phyloP scores from a whole-genome alignment of 2,888 invertebrate genomes.

The Mechanitis mazaeus region DNA sequence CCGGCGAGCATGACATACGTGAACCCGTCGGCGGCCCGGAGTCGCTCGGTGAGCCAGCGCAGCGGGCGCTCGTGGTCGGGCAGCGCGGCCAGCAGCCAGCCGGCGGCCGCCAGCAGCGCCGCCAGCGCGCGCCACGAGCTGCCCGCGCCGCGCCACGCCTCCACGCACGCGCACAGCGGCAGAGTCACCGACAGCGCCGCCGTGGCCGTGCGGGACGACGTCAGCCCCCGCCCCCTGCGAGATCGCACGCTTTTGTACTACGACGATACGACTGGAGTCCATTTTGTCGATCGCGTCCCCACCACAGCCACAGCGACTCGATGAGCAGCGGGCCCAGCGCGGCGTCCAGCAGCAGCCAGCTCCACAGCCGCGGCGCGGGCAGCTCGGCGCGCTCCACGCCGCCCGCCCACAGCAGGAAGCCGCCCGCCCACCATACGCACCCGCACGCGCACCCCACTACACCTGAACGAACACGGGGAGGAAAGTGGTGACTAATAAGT shows the following conservation, averaged over 20 bases:
- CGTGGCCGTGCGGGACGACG: slow-evolving; percentile 93
- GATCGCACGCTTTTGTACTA: slow-evolving; percentile 75
- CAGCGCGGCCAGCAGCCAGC: slow-evolving; percentile 63
- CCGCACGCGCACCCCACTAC: slow-evolving; percentile 95
- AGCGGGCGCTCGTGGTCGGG: slow-evolving; percentile 31
- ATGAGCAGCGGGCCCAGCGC: slow-evolving; percentile 93
- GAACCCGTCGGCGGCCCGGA: slow-evolving; percentile 49
- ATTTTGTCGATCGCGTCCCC: slow-evolving; percentile 40
- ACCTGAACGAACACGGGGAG: slow-evolving; percentile 72
- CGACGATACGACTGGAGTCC: too few relatives aligned
- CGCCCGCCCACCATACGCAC: slow-evolving; percentile 91
- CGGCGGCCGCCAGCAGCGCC: slow-evolving; percentile 41
- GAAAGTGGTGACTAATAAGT: too few relatives aligned
- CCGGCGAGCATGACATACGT: slow-evolving; percentile 41
- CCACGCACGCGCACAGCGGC: slow-evolving; percentile 92
- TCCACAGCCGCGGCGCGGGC: slow-evolving; percentile 88
- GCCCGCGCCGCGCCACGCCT: slow-evolving; percentile 56
- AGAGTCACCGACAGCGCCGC: slow-evolving; percentile 90
- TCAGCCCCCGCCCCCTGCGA: slow-evolving; percentile 93
- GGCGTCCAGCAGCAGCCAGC: slow-evolving; percentile 85
- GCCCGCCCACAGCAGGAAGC: slow-evolving; percentile 89
- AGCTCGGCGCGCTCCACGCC: slow-evolving; percentile 90
- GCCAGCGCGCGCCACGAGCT: slow-evolving; percentile 33
- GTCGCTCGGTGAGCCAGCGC: slow-evolving; percentile 40
- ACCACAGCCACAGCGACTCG: slow-evolving; percentile 95